Evolutionary conservation across 2,113 vertebrate species (phyloP).

Genomic region (Oceanites oceanicus): DNA sequence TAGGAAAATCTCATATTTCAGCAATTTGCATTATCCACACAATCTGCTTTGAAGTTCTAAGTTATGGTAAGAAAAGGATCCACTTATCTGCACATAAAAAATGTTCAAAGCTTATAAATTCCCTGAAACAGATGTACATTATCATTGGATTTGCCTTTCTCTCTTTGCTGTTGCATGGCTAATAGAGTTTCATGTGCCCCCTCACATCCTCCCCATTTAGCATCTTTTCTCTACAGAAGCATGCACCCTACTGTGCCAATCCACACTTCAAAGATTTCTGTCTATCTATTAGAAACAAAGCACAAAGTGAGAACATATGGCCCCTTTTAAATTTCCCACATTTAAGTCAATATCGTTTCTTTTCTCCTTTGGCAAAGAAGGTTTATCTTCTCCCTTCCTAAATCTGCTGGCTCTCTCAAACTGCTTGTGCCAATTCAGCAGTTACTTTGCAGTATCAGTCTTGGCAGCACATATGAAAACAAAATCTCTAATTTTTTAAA

Average conservation of each 20-base stretch:
- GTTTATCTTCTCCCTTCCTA: slow-evolving; percentile 74
- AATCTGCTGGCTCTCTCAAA: slow-evolving; percentile 71
- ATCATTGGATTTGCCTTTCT: slow-evolving; percentile 94
- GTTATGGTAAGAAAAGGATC: slow-evolving; percentile 95
- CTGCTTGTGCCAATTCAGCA: slow-evolving; percentile 66
- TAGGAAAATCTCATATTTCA: slow-evolving; percentile 91
- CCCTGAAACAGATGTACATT: slow-evolving; percentile 99
- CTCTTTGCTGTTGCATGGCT: slow-evolving; percentile 88
- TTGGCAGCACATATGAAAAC: slow-evolving; percentile 51
- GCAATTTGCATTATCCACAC: slow-evolving; percentile 99
- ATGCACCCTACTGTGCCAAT: slow-evolving; percentile 90
- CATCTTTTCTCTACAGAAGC: slow-evolving; percentile 90
- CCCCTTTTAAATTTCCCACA: slow-evolving; percentile 87
- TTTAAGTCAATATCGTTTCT: slow-evolving; percentile 87
- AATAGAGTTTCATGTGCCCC: slow-evolving; percentile 88
- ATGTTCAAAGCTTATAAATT: slow-evolving; percentile 99
- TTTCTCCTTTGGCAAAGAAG: slow-evolving; percentile 78
- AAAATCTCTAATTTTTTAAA: slow-evolving; percentile 54
- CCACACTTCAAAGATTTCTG: slow-evolving; percentile 94
- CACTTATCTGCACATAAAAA: slow-evolving; percentile 97
- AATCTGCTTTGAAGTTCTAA: slow-evolving; percentile 99
- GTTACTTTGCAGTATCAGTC: slow-evolving; percentile 63
- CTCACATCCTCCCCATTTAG: slow-evolving; percentile 86
- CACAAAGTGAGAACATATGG: slow-evolving; percentile 87
- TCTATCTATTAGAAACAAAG: slow-evolving; percentile 94